Percentiles rank a stretch among this genome's conserved stretches.
Evolutionary conservation across 30 jellyfish, hydroid and myxozoan genomes (phyloP).

Genomic region (Catostylus mosaicus): DNA sequence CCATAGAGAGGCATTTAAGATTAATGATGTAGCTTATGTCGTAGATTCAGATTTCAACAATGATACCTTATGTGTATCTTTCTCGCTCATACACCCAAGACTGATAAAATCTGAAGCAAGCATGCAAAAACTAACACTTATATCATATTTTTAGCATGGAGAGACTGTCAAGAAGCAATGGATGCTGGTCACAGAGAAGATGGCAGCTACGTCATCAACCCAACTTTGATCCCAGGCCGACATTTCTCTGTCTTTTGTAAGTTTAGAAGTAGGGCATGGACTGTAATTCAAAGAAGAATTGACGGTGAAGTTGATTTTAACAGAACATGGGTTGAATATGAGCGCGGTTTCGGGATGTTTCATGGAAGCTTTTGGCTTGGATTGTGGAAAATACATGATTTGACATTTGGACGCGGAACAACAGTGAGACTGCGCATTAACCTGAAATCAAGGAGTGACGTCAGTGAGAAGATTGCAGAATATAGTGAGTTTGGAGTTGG

Average conservation of each 20-base stretch:
- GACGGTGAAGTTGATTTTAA: slow-evolving; percentile 8
- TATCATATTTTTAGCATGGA: slow-evolving; percentile 46
- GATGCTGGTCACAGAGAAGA: slow-evolving; percentile 15
- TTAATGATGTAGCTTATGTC: too few species aligned
- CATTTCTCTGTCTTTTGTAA: slow-evolving; percentile 29
- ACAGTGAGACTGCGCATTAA: slow-evolving; percentile 17
- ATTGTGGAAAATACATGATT: slow-evolving; percentile 18
- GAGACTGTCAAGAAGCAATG: slow-evolving; percentile 29
- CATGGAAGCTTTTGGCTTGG: slow-evolving; percentile 58
- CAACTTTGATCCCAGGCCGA: slow-evolving; percentile 9
- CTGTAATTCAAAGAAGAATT: slow-evolving; percentile 45
- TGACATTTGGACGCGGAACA: slow-evolving; percentile 19
- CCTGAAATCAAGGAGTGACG: background rate
- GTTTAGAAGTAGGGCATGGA: slow-evolving; percentile 41
- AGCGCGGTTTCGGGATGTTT: slow-evolving; percentile 44
- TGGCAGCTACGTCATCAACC: slow-evolving; percentile 34
- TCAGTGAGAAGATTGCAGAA: slow-evolving; percentile 19
- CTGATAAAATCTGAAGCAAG: too few species aligned
- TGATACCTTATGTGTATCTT: too few species aligned
- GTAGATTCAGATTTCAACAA: too few species aligned
- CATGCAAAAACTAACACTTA: too few species aligned
- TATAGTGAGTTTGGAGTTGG: slow-evolving; percentile 13
- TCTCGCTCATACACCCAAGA: too few species aligned
- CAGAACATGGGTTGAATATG: slow-evolving; percentile 53
- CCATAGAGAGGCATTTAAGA: too few species aligned